Percentiles rank a stretch among this genome's conserved stretches.
phyloP scores from a whole-genome alignment of 2,888 invertebrate species.

The Cheilosia variabilis region DNA sequence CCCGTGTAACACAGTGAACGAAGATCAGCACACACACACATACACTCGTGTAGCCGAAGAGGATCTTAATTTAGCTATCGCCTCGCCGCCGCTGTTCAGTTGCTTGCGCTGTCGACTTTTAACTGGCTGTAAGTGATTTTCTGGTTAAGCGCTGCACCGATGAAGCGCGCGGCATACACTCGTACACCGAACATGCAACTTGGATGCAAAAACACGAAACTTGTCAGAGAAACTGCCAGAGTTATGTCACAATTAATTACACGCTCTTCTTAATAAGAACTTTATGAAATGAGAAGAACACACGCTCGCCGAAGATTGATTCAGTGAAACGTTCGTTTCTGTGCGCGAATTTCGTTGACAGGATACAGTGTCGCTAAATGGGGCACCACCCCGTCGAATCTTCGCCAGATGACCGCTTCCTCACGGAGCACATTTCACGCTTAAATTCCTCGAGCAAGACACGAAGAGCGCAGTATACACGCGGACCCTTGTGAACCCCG shows the following conservation, averaged over 20 bases:
- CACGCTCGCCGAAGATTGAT: slow-evolving; percentile 10
- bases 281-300: slow-evolving; percentile 44
- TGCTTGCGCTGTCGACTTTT: slow-evolving; percentile 69
- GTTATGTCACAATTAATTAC: slow-evolving; percentile 75
- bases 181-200: slow-evolving; percentile 65
- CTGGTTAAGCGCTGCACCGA: slow-evolving; percentile 73
- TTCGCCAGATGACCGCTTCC: slow-evolving; percentile 36
- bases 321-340: neutral
- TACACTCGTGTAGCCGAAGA: slow-evolving; percentile 6
- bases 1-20: slow-evolving; percentile 49
- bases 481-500: slow-evolving; percentile 28
- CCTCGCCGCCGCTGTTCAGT: slow-evolving; percentile 26
- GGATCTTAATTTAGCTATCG: slow-evolving; percentile 72
- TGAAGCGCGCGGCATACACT: slow-evolving; percentile 67
- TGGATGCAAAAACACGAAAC: slow-evolving; percentile 72
- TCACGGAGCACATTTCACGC: slow-evolving; percentile 51
- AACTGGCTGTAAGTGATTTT: slow-evolving; percentile 75
- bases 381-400: slow-evolving; percentile 9
- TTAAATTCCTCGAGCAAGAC: slow-evolving; percentile 24
- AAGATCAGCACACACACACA: slow-evolving; percentile 35
- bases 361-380: neutral
- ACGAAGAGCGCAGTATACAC: neutral
- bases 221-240: slow-evolving; percentile 73
- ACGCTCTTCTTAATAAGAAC: slow-evolving; percentile 54
- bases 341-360: neutral